A percentile compares a stretch with the other conserved stretches of the same genome.
phyloP scores from a whole-genome alignment of 2,888 invertebrate genomes.

The Acleris laterana region DNA sequence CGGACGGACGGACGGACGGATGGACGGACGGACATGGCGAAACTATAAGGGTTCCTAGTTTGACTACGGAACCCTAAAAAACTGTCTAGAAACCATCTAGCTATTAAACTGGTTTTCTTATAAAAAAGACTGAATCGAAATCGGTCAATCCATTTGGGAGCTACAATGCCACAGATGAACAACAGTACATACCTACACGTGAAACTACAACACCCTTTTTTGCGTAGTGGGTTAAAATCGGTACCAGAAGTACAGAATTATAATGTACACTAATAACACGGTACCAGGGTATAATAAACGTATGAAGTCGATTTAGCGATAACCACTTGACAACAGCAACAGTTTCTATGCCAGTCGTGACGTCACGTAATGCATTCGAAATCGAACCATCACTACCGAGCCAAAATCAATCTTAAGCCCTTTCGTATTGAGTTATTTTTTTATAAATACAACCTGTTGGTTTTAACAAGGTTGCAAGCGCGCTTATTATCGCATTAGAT shows the following conservation, averaged over 20 bases:
- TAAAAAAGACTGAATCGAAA: too few species aligned
- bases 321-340: slow-evolving; percentile 65
- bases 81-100: too few species aligned
- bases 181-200: too few species aligned
- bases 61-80: too few species aligned
- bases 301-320: slow-evolving; percentile 43
- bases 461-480: slow-evolving; percentile 46
- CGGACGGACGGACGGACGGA: too few species aligned
- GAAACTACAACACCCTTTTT: too few species aligned
- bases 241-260: background rate
- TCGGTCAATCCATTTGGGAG: too few species aligned
- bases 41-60: too few species aligned
- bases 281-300: slow-evolving; percentile 18
- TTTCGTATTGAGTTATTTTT: background rate
- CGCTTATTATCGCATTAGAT: slow-evolving; percentile 39
- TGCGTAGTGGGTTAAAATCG: too few species aligned
- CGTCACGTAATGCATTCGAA: slow-evolving; percentile 33
- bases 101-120: too few species aligned
- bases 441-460: background rate
- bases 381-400: slow-evolving; percentile 5
- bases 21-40: too few species aligned
- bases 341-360: slow-evolving; percentile 52
- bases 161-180: too few species aligned
- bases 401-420: background rate
- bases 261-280: background rate